Evolutionary conservation across 2,888 invertebrate species (phyloP), one percentile per base, ranked within the genome.

Genomic region (Rotaria magnacalcarata): DNA sequence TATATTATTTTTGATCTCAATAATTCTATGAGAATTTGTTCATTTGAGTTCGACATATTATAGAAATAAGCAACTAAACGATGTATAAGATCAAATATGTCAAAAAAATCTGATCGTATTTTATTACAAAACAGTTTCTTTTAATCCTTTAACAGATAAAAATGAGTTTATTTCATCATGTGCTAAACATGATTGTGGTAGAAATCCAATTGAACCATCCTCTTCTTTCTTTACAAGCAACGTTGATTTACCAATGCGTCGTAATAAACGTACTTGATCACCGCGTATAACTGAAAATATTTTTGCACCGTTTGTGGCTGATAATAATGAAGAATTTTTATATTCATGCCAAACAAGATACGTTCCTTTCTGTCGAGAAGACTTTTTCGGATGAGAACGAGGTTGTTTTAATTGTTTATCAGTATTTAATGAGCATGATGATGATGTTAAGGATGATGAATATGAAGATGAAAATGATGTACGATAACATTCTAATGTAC

Each of bases 141-240:
- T 74, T 74, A 74, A 74, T 43, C 74, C 74, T 74, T 74, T 74
- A 41, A 74, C 74, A 74, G 41, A 41, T 43, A 74, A 41, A 74
- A 74, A 74, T 21, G 74, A 41, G 10, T 41, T 74, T 21, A 74
- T 74, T n/a, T 60, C n/a, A 41, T 74, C 74, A 74, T 74, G 74
- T 74, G 74, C 74, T 74, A 74, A 24, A 74, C 74, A 74, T 41
- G 34, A 41, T 74, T 74, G 34, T 10, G 74, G 74, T 41, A 74
- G 11, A 74, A 74, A 74, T 34, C 74, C 74, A 74, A 74, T 43
- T 41, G 34, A 34, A 19, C 43, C 43, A 41, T 34, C 43, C 19
- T 74, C 74, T 41, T 74, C 74, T 74, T 74, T 74, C 21, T 74
- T 41, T 74, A 74, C 74, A 74, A 74, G 43, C n/a, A 74, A 74